Percentiles rank a stretch among this genome's conserved stretches.
phyloP scores from a whole-genome alignment of 92 coral and sea anemone species.

The Palythoa heliodiscus region DNA sequence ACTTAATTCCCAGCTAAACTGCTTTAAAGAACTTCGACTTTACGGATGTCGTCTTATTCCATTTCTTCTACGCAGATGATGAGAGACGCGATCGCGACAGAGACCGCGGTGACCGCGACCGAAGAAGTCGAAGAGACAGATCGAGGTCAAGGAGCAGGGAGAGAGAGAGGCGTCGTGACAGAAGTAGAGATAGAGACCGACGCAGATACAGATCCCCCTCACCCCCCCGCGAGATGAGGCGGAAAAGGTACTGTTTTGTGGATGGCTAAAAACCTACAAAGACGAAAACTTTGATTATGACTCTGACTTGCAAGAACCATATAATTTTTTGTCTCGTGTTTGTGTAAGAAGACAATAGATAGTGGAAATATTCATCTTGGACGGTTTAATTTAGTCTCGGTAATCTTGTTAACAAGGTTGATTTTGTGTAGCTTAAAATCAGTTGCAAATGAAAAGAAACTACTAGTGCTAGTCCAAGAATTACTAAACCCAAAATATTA shows the following conservation, averaged over 20 bases:
- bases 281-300: too few relatives aligned
- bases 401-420: too few relatives aligned
- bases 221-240: slow-evolving; percentile 56
- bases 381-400: too few relatives aligned
- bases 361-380: too few relatives aligned
- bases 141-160: slow-evolving; percentile 79
- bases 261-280: too few relatives aligned
- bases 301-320: too few relatives aligned
- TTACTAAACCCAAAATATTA: too few relatives aligned
- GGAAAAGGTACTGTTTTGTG: slow-evolving; percentile 44
- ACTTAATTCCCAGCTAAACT: not conserved
- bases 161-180: slow-evolving; percentile 63
- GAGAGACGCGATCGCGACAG: slow-evolving; percentile 31
- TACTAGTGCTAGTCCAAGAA: too few relatives aligned
- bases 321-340: too few relatives aligned
- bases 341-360: too few relatives aligned
- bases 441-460: too few relatives aligned
- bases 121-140: slow-evolving; percentile 65
- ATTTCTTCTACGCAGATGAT: slow-evolving; percentile 16
- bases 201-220: slow-evolving; percentile 74
- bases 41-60: not conserved
- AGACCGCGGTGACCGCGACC: slow-evolving; percentile 51
- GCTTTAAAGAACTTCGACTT: not conserved
- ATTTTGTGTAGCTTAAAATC: too few relatives aligned
- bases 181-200: slow-evolving; percentile 71